Percentiles rank a stretch among this genome's conserved stretches.
Conservation (phyloP, 2,797 vertebrate genomes). For the Ctenosaura bakeri region DNA sequence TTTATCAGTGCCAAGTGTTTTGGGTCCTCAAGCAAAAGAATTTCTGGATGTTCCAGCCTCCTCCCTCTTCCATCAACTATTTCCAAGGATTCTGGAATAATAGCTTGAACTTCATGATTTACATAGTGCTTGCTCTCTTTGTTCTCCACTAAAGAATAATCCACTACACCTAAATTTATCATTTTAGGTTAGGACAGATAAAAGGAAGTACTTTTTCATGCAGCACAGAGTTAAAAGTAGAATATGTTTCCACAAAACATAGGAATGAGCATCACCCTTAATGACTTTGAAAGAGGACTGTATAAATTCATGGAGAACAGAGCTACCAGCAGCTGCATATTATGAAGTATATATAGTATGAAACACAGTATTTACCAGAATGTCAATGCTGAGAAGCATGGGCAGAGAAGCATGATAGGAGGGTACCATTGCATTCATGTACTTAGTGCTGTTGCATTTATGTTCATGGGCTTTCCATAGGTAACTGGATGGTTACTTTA, state of each 20-base stretch:
- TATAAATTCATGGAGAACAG: too few species aligned
- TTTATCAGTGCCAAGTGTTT: constrained; percentile 13
- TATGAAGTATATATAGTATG: too few species aligned
- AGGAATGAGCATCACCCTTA: too few species aligned
- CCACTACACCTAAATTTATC: not conserved
- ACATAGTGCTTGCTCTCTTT: not conserved
- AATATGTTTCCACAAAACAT: too few species aligned
- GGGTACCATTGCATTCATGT: too few species aligned
- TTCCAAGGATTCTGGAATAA: not conserved
- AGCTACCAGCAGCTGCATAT: too few species aligned
- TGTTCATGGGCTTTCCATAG: not conserved
- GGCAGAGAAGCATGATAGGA: too few species aligned
- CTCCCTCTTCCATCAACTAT: not conserved
- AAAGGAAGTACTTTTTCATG: not conserved
- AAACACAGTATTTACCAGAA: too few species aligned
- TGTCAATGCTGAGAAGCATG: too few species aligned
- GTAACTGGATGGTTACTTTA: too few species aligned
- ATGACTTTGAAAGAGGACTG: too few species aligned
- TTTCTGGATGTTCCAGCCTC: not conserved
- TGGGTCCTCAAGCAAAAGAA: constrained; percentile 10
- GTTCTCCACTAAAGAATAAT: not conserved
- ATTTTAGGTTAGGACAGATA: not conserved
- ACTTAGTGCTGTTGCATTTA: not conserved
- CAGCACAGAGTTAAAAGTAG: not conserved
- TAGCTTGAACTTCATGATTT: not conserved